Evolutionary conservation across 2,113 vertebrate species (phyloP).

Genomic region (Bolborhynchus lineola): DNA sequence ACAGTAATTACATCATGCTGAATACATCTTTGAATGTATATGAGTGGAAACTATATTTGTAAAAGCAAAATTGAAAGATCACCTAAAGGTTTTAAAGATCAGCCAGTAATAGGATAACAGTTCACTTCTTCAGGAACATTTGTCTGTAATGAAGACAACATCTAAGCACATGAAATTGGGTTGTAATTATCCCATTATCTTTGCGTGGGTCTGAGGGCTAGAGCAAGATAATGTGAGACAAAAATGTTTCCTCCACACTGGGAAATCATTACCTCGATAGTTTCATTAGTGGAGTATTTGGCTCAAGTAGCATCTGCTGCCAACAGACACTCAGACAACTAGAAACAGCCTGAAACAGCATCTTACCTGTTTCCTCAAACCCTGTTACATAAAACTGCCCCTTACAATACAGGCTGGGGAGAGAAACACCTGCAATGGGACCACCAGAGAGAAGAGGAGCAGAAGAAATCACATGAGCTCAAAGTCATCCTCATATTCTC

Average conservation of each 20-base stretch:
- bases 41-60: accelerated
- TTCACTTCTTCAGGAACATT: not conserved
- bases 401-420: accelerated
- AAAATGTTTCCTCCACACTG: not conserved
- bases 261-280: not conserved
- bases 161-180: not conserved
- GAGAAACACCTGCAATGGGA: accelerated
- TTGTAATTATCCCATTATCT: not conserved
- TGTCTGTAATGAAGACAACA: not conserved
- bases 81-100: not conserved
- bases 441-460: not conserved
- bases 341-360: not conserved
- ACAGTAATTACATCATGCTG: not conserved
- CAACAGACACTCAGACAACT: not conserved
- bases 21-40: not conserved
- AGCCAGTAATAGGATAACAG: not conserved
- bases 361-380: not conserved
- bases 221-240: not conserved
- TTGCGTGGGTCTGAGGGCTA: not conserved
- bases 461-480: not conserved
- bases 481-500: not conserved
- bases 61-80: not conserved
- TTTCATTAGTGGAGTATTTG: not conserved
- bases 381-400: not conserved
- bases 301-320: not conserved